Evolutionary conservation across 2,888 invertebrate species (phyloP).

Genomic region (Tipula unca): DNA sequence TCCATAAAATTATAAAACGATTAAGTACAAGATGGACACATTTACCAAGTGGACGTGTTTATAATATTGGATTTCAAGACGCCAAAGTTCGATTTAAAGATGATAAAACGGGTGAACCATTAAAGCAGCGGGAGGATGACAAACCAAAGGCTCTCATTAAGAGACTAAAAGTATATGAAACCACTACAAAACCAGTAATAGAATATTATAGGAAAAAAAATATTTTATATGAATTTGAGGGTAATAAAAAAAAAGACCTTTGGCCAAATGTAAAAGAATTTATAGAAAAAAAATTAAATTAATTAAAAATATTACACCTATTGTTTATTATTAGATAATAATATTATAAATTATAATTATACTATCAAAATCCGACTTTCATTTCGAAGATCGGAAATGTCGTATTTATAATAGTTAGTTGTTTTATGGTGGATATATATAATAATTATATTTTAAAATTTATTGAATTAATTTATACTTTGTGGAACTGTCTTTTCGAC

Average conservation of each 20-base stretch:
- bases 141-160: slow-evolving; percentile 76
- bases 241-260: slow-evolving; percentile 83
- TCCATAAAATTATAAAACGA: slow-evolving; percentile 72
- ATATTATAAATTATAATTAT: too few relatives aligned
- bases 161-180: slow-evolving; percentile 70
- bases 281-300: slow-evolving; percentile 23
- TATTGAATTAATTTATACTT: too few relatives aligned
- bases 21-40: slow-evolving; percentile 88
- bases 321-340: too few relatives aligned
- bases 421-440: too few relatives aligned
- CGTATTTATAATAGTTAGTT: too few relatives aligned
- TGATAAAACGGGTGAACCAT: slow-evolving; percentile 82
- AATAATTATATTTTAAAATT: too few relatives aligned
- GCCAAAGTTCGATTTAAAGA: slow-evolving; percentile 72
- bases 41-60: slow-evolving; percentile 81
- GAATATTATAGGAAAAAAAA: slow-evolving; percentile 66
- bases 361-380: too few relatives aligned
- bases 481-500: too few relatives aligned
- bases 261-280: slow-evolving; percentile 68
- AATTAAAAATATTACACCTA: too few relatives aligned
- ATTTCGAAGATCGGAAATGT: too few relatives aligned
- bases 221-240: slow-evolving; percentile 71
- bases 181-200: slow-evolving; percentile 71
- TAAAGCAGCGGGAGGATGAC: slow-evolving; percentile 86
- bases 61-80: slow-evolving; percentile 87